Evolutionary conservation across 2,113 vertebrate species (phyloP), one percentile per base, ranked within the genome.

Genomic region (Desmodus rotundus): DNA sequence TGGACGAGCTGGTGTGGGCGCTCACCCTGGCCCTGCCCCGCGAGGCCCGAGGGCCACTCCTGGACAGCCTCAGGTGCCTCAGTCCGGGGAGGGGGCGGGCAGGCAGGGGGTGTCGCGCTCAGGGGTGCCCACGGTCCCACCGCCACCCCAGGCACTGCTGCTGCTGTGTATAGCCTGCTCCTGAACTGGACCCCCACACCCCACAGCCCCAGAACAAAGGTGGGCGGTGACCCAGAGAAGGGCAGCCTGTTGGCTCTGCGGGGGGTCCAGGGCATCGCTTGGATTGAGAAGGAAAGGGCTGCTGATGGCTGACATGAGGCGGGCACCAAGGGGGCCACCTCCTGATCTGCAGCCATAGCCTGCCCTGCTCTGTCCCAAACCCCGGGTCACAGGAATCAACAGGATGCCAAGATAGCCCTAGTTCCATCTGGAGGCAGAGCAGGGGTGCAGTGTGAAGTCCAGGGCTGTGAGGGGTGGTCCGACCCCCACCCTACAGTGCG

Each of bases 1-100:
- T 99, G 13, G 99, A 99, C 24, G 98, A 98, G 98, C 95, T 99
- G 98, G 99, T 99, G n/a, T 97, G 98, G 0, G 98, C 98, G 36
- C 99, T 99, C 84, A 98, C 99, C 31, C 98, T 99, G 96, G 98
- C 98, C 2, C 99, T 99, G 91, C 99, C 98, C 90, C 98, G 97
- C 0, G 99, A 99, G 50, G 98, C 99, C 81, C 99, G 99, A 10
- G 98, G 98, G 20, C 99, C 99, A 33, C 99, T 99, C 56, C 98
- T 99, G 83, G 98, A 99, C 97, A 99, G 96, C 98, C 99, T 99
- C 99, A 99, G 99, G 99, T 99, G 98, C 26, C 22, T 26, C 6
- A 0, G 4, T 17, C 15, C 7, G 41, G 45, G 33, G 14, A n/a
- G 0, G 6, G 36, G 50, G 36, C 38, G 83, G 73, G 63, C 31